Base-by-base conservation (phyloP, 53 echinoderm and acorn worm genomes). In the Actinopyga echinites region DNA sequence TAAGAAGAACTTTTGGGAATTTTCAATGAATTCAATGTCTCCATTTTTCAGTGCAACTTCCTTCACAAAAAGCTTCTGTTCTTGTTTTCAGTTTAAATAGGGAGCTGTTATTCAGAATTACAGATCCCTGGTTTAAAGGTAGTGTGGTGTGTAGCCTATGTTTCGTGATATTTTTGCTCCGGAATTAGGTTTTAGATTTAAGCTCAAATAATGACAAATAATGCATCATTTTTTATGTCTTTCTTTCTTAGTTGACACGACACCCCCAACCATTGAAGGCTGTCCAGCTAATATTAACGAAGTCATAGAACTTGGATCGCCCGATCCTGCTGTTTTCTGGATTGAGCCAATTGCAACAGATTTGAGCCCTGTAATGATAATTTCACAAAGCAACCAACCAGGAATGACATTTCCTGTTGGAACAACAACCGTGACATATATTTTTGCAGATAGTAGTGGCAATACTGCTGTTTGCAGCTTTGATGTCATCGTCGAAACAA, bases 261-360 rank as follows among this genome's bases (percentile, higher is more conserved):
- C 56, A 11, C 73, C 61, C 62, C 65, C 87, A 56, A 75, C 37
- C 32, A 83, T 83, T 75, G 54, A 56, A 20, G 65, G 53, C 10
- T 65, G 83, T 36, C 88, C 88, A 24, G 61, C 60, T 9, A 68
- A 87, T 78, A 87, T 87, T 60, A 63, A 66, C 5, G 45, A 75
- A 9, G 81, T 90, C 0, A 85, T 90, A 6, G 78, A 88, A 30
- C 87, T 89, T 17, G 93, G 93, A 2, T 81, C 57, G 21, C 33
- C 45, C 3, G 85, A 85, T 19, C 37, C 85, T 0, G n/a, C 13
- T 30, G 77, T 93, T 57, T 32, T 35, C 23, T 93, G 85, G 85
- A 30, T 37, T 13, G 83, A 56, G 12, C 93, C 93, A 12, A 88
- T 79, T 10, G 85, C 80, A n/a, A 82, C 80, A 7, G 93, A 93